A percentile compares a stretch with the other conserved stretches of the same genome.
These are phyloP conservation scores for Puntigrus tetrazona DNA, from an alignment of 2,113 vertebrate species.

Conservation along the genomic window DNA sequence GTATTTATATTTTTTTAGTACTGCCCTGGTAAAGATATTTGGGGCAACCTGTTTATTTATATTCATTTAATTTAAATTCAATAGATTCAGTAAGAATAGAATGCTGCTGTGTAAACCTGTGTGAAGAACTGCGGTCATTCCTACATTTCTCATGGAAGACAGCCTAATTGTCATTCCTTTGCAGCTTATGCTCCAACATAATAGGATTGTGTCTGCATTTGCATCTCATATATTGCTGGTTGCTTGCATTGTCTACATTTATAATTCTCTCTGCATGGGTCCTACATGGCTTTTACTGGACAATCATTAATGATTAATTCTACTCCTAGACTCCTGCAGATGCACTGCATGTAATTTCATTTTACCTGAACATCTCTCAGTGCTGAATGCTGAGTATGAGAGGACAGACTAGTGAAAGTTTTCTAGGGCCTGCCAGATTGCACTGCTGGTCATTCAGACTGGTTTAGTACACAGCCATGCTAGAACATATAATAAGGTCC, in stretches of 20 bases:
- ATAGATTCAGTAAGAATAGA: neutral
- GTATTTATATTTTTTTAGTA: neutral
- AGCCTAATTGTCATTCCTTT: constrained; percentile 46
- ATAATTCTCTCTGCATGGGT: neutral
- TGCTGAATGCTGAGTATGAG: neutral
- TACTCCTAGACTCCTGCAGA: neutral
- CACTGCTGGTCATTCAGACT: neutral
- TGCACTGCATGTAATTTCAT: neutral
- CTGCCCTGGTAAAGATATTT: neutral
- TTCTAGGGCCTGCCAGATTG: neutral
- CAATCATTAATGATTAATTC: constrained; percentile 18
- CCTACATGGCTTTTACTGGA: neutral
- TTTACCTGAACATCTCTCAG: neutral
- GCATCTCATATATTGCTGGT: neutral
- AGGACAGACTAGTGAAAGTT: neutral
- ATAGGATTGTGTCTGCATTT: constrained; percentile 11
- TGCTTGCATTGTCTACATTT: neutral
- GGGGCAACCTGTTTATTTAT: neutral
- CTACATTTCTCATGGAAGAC: constrained; percentile 18
- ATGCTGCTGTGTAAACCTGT: neutral
- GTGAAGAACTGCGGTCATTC: neutral
- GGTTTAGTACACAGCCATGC: neutral
- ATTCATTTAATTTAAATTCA: neutral
- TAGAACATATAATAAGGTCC: neutral
- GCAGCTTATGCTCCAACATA: constrained; percentile 25